phyloP scores from a whole-genome alignment of 1,140 invertebrate species.

The Listronotus bonariensis region DNA sequence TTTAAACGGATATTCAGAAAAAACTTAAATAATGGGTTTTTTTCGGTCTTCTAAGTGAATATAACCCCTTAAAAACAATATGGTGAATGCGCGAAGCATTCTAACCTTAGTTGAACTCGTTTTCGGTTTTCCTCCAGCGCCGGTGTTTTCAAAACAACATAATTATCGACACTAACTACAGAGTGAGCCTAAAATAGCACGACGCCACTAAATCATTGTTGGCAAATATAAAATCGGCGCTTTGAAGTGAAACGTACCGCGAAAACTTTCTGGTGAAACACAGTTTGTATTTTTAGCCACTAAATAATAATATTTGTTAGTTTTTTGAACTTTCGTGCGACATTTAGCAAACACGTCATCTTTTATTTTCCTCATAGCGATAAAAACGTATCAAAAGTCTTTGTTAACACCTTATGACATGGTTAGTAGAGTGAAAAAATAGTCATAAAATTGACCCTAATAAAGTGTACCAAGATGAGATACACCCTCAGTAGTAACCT shows the following conservation, averaged over 20 bases:
- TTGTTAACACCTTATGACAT: too few relatives aligned
- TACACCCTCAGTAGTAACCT: too few relatives aligned
- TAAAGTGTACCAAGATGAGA: too few relatives aligned
- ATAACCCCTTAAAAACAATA: background rate
- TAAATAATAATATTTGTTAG: conserved; percentile 8
- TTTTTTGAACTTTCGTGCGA: conserved; percentile 12
- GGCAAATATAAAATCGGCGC: conserved; percentile 10
- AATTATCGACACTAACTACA: conserved; percentile 16
- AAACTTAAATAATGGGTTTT: too few relatives aligned
- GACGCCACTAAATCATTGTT: conserved; percentile 12
- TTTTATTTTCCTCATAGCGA: too few relatives aligned
- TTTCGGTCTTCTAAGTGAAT: too few relatives aligned
- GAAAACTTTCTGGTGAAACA: background rate
- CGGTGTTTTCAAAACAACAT: conserved; percentile 18
- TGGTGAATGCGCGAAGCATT: background rate
- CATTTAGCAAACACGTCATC: background rate
- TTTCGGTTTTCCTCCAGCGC: conserved; percentile 4
- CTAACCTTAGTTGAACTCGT: background rate
- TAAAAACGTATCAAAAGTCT: too few relatives aligned
- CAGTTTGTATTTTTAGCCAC: background rate
- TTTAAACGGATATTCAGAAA: too few relatives aligned
- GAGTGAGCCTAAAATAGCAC: conserved; percentile 3
- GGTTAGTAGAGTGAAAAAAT: too few relatives aligned
- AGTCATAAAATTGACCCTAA: too few relatives aligned
- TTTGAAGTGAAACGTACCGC: conserved; percentile 18